Conservation (phyloP, 2,888 invertebrate species). For the Muscina levida region DNA sequence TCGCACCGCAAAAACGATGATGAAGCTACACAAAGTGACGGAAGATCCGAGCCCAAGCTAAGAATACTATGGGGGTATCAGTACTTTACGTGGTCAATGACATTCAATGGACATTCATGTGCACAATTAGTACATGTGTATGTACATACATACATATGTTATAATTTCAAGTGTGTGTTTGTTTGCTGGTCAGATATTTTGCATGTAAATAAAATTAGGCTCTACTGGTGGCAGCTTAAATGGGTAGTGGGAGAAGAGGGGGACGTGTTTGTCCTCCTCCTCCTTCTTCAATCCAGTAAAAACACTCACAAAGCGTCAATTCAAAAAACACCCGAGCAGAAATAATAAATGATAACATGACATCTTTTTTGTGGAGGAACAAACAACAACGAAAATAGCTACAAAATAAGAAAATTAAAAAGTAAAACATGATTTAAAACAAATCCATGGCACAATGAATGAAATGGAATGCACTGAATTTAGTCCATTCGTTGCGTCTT, state of each 20-base stretch:
- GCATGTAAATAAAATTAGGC: constrained; percentile 35
- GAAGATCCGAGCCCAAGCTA: not conserved
- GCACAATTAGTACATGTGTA: too few relatives aligned
- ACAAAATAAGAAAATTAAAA: too few relatives aligned
- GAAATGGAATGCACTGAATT: too few relatives aligned
- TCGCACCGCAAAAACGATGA: not conserved
- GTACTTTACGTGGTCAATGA: constrained; percentile 60
- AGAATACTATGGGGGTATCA: too few relatives aligned
- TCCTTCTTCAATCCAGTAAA: not conserved
- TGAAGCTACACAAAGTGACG: not conserved
- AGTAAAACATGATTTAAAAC: too few relatives aligned
- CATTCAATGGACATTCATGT: constrained; percentile 1
- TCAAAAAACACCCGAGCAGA: not conserved
- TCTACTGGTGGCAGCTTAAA: constrained; percentile 11
- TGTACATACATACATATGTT: not conserved
- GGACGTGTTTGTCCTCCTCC: not conserved
- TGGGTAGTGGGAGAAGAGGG: not conserved
- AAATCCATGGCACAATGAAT: too few relatives aligned
- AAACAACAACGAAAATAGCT: not conserved
- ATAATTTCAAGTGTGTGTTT: constrained; percentile 1
- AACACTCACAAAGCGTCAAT: not conserved
- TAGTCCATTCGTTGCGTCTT: too few relatives aligned
- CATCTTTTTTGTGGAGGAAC: not conserved
- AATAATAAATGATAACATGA: constrained; percentile 12
- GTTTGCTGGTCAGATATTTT: not conserved